These are phyloP conservation scores for Grus americana DNA, from an alignment of 2,113 vertebrate genomes.

Conservation along the genomic window DNA sequence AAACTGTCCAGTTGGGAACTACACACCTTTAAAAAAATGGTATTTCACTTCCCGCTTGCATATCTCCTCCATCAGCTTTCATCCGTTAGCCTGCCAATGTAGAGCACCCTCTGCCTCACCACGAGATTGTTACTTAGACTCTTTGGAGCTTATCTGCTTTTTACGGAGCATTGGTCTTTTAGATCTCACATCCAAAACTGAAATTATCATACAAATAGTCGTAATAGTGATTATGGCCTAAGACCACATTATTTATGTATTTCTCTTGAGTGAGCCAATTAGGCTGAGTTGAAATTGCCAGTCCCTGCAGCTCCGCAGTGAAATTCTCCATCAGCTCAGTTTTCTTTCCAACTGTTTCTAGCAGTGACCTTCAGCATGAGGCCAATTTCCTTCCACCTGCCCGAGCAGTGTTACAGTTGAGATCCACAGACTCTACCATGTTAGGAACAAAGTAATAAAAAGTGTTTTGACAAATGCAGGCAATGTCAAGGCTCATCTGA, in stretches of 20 bases:
- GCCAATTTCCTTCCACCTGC: neutral
- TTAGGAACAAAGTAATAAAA: neutral
- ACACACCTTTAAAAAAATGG: neutral
- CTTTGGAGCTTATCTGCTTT: neutral
- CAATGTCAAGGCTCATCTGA: neutral
- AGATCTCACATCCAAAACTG: neutral
- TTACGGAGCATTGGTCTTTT: neutral
- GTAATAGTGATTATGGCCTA: neutral
- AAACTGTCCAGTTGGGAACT: neutral
- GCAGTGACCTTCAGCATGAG: neutral
- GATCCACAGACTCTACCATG: neutral
- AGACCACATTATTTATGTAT: neutral
- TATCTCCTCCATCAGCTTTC: neutral
- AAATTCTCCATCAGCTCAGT: neutral
- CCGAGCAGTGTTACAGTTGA: neutral
- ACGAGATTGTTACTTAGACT: neutral
- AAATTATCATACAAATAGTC: neutral
- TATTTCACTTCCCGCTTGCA: neutral
- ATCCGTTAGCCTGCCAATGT: neutral
- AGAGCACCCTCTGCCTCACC: neutral
- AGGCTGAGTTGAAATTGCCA: neutral
- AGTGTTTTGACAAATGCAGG: neutral
- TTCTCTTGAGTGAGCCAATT: neutral
- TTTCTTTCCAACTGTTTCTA: neutral
- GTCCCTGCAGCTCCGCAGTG: neutral